Base-by-base conservation (phyloP, 2,113 vertebrate species). In the Parotia lawesii region DNA sequence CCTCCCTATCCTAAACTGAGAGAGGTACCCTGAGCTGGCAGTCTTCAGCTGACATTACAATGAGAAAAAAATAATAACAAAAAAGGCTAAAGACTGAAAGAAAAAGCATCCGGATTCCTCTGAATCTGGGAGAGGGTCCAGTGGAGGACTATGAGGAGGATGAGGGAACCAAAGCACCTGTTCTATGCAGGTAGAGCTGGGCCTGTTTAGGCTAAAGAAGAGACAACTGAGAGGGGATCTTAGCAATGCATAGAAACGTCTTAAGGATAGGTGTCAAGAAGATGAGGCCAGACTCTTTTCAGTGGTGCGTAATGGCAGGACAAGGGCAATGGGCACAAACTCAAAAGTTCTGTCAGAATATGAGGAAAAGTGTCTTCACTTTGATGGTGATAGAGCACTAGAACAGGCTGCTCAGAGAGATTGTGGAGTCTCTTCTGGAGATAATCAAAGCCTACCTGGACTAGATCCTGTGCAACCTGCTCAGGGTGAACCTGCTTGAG, bases 331-430 rank as follows among this genome's bases (percentile, higher is more conserved):
- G 11, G 24, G 42, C 29, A 47, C 19, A 71, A 40, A 42, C 29
- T 56, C 31, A 40, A 15, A 71, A 71, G 48, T 27, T 56, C 29
- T 40, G 1, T 18, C 11, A 21, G 16, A 62, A 48, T 31, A 48
- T 17, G 29, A 47, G 29, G 7, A 23, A 78, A 56, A 40, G 5
- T 35, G 5, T 42, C 35, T 56, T 78, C 31, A 48, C 13, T 40
- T 29, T 56, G 50, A 28, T 2, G 1, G 17, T 56, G 42, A 47
- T 1, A 9, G 3, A 23, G 4, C 9, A 8, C 13, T 40, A 16
- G 5, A 48, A 35, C 6, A 42, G 13, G 25, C 22, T 72, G 21
- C 16, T 72, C 35, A 72, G 57, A 35, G 42, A 62, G 11, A 42
- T 8, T 42, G 13, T 31, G 21, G 11, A 27, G 35, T 12, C 29